Base-by-base conservation (phyloP, 2,888 invertebrate genomes). In the Brenthis hecate region DNA sequence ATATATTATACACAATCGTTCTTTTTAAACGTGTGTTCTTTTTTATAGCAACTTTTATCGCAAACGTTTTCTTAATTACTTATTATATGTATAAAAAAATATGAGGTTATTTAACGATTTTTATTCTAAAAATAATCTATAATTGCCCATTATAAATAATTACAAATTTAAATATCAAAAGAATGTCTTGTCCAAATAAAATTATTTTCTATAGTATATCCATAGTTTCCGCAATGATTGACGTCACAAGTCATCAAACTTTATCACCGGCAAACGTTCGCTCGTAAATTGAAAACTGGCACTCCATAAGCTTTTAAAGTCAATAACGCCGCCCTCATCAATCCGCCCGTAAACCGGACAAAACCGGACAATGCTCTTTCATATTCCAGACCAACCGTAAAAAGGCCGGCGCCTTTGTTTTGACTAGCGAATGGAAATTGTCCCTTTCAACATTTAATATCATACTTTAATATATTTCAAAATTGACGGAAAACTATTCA, bases 281-380 rank as follows among this genome's bases (percentile, higher is more conserved):
- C 74, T 68, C 71, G 75, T 85, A 87, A 85, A 88, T 86, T 84
- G 85, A 80, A 87, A 85, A 83, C 83, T 81, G 48, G 82, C 81
- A 81, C 84, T 86, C 81, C 76, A 85, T 87, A 85, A 87, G 87
- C 85, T 82, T 85, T 86, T 83, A 85, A 86, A 87, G 87, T 88
- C 87, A 86, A 91, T 89, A 88, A 86, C 85, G 77, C 75, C 79
- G 76, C 81, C 85, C 83, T 81, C 84, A 82, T 85, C 84, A 83
- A 77, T 78, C 75, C 79, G 74, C 54, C 62, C 78, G 82, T 85
- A 88, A 74, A 85, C 80, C 81, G 78, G 76, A 83, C 83, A 85
- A 84, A 78, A 81, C 79, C 79, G 80, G 78, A 79, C 74, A 73
- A 43, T 63, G 56, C 68, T 47, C 43, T 56, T 61, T 62, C 16